phyloP scores from a whole-genome alignment of 2,888 invertebrate species.

The Abrostola triplasia region DNA sequence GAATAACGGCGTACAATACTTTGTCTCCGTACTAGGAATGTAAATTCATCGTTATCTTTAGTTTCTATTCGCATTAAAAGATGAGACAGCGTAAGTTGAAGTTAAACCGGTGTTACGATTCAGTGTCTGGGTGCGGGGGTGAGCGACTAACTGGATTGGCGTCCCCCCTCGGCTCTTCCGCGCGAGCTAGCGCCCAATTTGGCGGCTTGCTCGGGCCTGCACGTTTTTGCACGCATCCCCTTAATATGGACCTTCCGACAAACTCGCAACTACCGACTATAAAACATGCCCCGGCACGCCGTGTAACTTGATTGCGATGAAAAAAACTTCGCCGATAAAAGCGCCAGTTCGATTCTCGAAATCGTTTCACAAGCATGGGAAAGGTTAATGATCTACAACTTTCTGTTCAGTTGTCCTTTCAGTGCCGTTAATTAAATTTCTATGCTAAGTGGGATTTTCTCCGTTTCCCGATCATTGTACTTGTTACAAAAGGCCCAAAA shows the following conservation, averaged over 20 bases:
- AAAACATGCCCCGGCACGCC: conserved; percentile 57
- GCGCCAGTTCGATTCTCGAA: conserved; percentile 55
- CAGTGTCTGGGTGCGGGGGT: conserved; percentile 55
- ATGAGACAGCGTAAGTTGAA: conserved; percentile 57
- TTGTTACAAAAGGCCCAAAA: too few relatives aligned
- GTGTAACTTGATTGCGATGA: conserved; percentile 56
- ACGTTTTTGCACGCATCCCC: conserved; percentile 77
- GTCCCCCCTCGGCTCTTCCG: conserved; percentile 67
- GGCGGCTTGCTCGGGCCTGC: conserved; percentile 67
- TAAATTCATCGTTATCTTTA: conserved; percentile 53
- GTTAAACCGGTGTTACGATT: conserved; percentile 63
- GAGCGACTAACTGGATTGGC: conserved; percentile 70
- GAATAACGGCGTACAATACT: conserved; percentile 63
- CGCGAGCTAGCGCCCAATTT: conserved; percentile 76
- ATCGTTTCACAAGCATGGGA: conserved; percentile 42
- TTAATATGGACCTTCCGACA: conserved; percentile 63
- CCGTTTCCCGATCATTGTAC: conserved; percentile 12
- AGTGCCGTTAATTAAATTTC: conserved; percentile 50
- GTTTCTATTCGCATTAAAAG: conserved; percentile 54
- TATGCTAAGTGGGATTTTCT: conserved; percentile 12
- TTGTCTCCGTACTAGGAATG: conserved; percentile 52
- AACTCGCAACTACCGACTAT: conserved; percentile 54
- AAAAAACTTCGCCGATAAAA: conserved; percentile 62
- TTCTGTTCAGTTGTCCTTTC: conserved; percentile 47
- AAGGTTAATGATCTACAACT: conserved; percentile 59